These are phyloP conservation scores for Coracias cyanogaster DNA, from an alignment of 2,797 vertebrate species.

Conservation along the genomic window DNA sequence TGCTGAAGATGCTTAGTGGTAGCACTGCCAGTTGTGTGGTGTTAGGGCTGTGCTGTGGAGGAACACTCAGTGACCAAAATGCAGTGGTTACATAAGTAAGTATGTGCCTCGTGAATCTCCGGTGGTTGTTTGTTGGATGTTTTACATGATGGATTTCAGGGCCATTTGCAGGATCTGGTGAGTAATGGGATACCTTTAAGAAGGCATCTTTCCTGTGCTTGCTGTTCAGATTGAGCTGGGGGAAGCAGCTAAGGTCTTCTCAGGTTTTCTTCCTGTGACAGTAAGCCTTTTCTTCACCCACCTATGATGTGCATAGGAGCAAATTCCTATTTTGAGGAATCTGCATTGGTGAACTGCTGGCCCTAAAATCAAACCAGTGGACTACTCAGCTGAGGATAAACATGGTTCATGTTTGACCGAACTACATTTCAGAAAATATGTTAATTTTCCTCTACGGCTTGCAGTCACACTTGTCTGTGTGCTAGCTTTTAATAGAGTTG, in stretches of 20 bases:
- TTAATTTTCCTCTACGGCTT: neutral
- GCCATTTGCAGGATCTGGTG: neutral
- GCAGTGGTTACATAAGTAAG: accelerated
- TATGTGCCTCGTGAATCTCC: accelerated
- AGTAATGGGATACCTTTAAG: neutral
- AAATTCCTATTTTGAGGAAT: neutral
- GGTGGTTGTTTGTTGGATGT: accelerated
- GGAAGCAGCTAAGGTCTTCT: neutral
- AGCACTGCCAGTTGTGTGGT: neutral
- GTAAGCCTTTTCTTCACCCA: accelerated
- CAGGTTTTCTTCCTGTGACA: neutral
- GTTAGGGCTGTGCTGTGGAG: neutral
- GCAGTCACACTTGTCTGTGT: neutral
- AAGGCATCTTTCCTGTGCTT: neutral
- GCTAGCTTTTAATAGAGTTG: neutral
- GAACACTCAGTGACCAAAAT: accelerated
- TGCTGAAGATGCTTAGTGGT: accelerated
- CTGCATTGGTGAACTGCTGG: neutral
- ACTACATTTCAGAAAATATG: neutral
- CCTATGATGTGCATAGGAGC: accelerated
- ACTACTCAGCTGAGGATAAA: neutral
- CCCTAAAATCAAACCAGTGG: neutral
- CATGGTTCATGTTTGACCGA: neutral
- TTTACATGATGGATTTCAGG: neutral
- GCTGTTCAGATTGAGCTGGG: neutral